A percentile compares a stretch with the other conserved stretches of the same genome.
phyloP scores from a whole-genome alignment of 2,113 vertebrate genomes.

The Excalfactoria chinensis region DNA sequence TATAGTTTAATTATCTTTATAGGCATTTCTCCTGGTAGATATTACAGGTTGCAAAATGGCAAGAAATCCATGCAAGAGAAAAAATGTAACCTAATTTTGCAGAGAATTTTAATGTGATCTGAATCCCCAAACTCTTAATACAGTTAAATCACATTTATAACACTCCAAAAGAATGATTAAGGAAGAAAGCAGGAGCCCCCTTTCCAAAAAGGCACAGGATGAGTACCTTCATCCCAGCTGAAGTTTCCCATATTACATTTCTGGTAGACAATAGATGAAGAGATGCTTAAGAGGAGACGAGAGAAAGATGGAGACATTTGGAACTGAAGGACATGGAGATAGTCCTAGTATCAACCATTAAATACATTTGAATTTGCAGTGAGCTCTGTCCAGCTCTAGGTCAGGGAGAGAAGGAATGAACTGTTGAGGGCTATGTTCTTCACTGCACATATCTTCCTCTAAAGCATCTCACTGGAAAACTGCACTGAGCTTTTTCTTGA shows the following conservation, averaged over 20 bases:
- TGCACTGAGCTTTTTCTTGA: not conserved
- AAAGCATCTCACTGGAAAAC: slow-evolving; percentile 21
- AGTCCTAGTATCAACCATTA: not conserved
- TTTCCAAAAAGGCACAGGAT: not conserved
- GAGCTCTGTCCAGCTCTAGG: not conserved
- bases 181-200: not conserved
- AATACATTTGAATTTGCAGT: not conserved
- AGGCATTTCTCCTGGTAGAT: not conserved
- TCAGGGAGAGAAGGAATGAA: not conserved
- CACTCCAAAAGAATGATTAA: not conserved
- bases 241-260: not conserved
- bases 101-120: not conserved
- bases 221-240: not conserved
- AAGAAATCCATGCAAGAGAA: not conserved
- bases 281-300: not conserved
- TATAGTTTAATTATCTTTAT: not conserved
- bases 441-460: not conserved
- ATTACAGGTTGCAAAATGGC: not conserved
- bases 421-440: not conserved
- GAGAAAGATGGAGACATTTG: not conserved
- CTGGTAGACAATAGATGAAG: not conserved
- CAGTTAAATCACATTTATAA: not conserved
- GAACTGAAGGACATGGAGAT: not conserved
- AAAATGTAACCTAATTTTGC: not conserved
- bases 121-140: not conserved